Base-by-base conservation (phyloP, 2,888 invertebrate species). In the Spodoptera littoralis region DNA sequence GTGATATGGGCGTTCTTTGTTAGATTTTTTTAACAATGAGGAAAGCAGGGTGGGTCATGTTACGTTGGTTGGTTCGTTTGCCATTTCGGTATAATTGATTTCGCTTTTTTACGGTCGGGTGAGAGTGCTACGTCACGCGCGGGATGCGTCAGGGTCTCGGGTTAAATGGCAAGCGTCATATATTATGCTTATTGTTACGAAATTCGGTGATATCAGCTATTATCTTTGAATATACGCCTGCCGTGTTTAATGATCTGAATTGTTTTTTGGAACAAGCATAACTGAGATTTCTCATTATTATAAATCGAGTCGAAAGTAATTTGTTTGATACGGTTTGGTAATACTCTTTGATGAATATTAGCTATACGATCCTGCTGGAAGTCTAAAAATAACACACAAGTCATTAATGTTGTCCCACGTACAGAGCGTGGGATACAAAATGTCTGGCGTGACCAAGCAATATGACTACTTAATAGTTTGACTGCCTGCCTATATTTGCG, bases 61-160 rank as follows among this genome's bases (percentile, higher is more conserved):
- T 85, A 84, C 66, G 67, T 70, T 85, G 88, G 90, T 43, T 79
- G 77, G 72, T 77, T 76, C 85, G 87, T 84, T 86, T 88, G 90
- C 89, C 90, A 92, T 90, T 91, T 91, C 86, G 89, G 83, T 90
- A 90, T 92, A 93, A 93, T 92, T 94, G 93, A 92, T 93, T 93
- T 90, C 88, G 90, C 89, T 90, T 92, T 92, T 92, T 92, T 89
- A 92, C 90, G 92, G 90, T 88, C 86, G 89, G 89, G 81, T 81
- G 89, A 86, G 86, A 87, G 84, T 85, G 88, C 84, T 82, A 79
- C 84, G 87, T 87, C 88, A 88, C 86, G 89, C 86, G 82, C 82
- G 77, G 83, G 85, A 88, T 88, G 80, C 84, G 84, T 85, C 84
- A 85, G 83, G 77, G 67, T 22, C 44, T 24, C 61, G 70, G 67